Base-by-base conservation (phyloP, 2,113 vertebrate species). In the Morone saxatilis region DNA sequence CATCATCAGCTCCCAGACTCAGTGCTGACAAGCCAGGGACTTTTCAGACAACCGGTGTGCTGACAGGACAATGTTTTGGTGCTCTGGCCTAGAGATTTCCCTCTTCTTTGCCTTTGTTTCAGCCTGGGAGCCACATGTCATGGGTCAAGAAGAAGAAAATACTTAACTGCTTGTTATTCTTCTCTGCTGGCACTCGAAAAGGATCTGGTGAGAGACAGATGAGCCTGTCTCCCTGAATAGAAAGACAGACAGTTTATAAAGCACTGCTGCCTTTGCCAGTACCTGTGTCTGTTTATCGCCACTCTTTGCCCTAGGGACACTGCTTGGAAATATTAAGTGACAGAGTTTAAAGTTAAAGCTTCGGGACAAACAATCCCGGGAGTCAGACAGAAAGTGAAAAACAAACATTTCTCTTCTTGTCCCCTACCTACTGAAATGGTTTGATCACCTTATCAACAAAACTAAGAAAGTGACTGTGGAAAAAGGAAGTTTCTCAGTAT, bases 101-200 rank as follows among this genome's bases (percentile, higher is more conserved):
- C 54, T 47, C 45, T 66, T 77, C 71, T 80, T 71, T 67, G 60
- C 79, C 85, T 69, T 80, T 10, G 40, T 69, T 75, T 80, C 45
- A 57, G 80, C 54, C 53, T 31, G 38, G 62, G 68, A 88, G 85
- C 81, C 36, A 50, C 71, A 62, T 90, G 92, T 92, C 89, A 93
- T 38, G 71, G 90, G 92, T 92, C 90, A 92, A 84, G 71, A 85
- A 81, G 88, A 90, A 86, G 86, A 92, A 90, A 91, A 90, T 86
- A 85, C 78, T 91, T 92, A 88, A 85, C 74, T 63, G 74, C 89
- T 93, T 90, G 84, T 93, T 92, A 89, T 92, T 93, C 85, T 73
- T 88, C 85, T 92, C 84, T 59, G 66, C 81, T 76, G 81, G 68
- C 81, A 79, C 84, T 91, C 57, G 67, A 75, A 88, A 83, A 85